Evolutionary conservation across 1,140 invertebrate species (phyloP).

Genomic region (Bradynema listronoti): DNA sequence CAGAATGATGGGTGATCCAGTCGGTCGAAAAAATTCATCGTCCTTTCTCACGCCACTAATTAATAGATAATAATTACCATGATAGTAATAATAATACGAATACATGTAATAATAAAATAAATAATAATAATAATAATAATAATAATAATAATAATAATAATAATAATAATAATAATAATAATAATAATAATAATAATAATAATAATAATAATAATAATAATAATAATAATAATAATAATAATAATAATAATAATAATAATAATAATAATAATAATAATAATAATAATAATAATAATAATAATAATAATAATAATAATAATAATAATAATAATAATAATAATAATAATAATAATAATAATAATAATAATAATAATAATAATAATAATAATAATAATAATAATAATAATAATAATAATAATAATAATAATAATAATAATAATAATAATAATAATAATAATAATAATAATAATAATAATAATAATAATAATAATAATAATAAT

Average conservation of each 20-base stretch:
- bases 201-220: conserved; percentile 76
- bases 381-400: conserved; percentile 11
- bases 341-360: conserved; percentile 81
- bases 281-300: conserved; percentile 70
- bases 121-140: background rate
- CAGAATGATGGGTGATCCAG: conserved; percentile 41
- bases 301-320: conserved; percentile 10
- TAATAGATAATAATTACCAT: conserved; percentile 15
- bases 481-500: conserved; percentile 76
- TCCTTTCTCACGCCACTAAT: conserved; percentile 36
- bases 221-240: conserved; percentile 10
- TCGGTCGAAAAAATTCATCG: conserved; percentile 32
- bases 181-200: conserved; percentile 78
- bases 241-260: conserved; percentile 70
- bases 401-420: conserved; percentile 77
- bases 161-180: conserved; percentile 71
- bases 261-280: conserved; percentile 84
- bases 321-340: conserved; percentile 75
- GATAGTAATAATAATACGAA: background rate
- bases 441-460: conserved; percentile 65
- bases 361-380: conserved; percentile 68
- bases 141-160: background rate
- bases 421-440: conserved; percentile 83
- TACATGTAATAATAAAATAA: background rate
- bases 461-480: conserved; percentile 57